A percentile compares a stretch with the other conserved stretches of the same genome.
phyloP scores from a whole-genome alignment of 2,888 invertebrate genomes.

The Atherix ibis region DNA sequence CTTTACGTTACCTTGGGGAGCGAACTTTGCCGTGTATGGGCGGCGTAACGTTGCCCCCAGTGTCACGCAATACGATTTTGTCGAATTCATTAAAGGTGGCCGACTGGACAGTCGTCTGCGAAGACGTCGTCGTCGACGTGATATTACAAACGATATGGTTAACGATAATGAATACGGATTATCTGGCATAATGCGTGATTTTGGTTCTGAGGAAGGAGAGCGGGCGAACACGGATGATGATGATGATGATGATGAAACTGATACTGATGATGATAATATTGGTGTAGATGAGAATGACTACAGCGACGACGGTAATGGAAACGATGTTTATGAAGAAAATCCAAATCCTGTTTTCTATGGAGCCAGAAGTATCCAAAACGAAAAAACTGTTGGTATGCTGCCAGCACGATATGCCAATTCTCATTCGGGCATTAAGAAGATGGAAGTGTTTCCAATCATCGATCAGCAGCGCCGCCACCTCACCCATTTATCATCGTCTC shows the following conservation, averaged over 20 bases:
- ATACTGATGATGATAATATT: constrained; percentile 23
- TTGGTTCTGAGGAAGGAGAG: constrained; percentile 17
- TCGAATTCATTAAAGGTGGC: constrained; percentile 81
- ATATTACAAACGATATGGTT: constrained; percentile 10
- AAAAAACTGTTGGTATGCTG: no score
- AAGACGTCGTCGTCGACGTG: constrained; percentile 29
- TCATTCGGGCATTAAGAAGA: neutral
- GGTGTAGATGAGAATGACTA: constrained; percentile 16
- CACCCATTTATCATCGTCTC: constrained; percentile 1
- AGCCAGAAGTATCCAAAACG: neutral
- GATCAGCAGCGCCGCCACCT: constrained; percentile 2
- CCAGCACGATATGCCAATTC: no score
- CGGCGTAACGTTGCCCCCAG: constrained; percentile 89
- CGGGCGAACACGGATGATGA: constrained; percentile 18
- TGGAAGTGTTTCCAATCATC: constrained; percentile 1
- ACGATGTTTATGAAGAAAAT: constrained; percentile 1
- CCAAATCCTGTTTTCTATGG: neutral
- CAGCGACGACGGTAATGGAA: neutral
- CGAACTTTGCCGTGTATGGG: constrained; percentile 90
- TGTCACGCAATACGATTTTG: constrained; percentile 93
- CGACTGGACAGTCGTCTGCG: constrained; percentile 61
- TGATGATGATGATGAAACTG: constrained; percentile 14
- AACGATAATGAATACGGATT: constrained; percentile 8
- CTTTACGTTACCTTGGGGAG: constrained; percentile 81
- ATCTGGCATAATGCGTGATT: constrained; percentile 15